phyloP scores from a whole-genome alignment of 2,797 vertebrate species.

The Psittacula echo region DNA sequence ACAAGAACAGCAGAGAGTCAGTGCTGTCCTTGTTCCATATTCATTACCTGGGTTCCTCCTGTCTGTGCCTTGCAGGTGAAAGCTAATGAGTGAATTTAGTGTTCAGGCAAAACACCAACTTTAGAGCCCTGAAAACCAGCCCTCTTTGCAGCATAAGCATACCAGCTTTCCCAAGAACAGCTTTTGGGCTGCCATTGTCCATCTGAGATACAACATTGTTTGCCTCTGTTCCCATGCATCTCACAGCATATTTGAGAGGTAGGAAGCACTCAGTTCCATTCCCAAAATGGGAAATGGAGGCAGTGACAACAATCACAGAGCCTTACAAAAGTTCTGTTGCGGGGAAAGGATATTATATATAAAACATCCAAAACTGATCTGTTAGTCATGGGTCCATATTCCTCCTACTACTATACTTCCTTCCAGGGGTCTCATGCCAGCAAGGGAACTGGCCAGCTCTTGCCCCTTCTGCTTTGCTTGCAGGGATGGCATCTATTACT shows the following conservation, averaged over 20 bases:
- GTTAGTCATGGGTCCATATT: neutral
- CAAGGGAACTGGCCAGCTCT: neutral
- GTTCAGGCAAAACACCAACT: neutral
- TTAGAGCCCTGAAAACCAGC: neutral
- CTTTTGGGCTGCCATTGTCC: neutral
- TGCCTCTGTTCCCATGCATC: neutral
- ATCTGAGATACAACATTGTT: neutral
- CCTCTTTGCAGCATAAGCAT: neutral
- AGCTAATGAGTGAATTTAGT: neutral
- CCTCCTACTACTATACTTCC: neutral
- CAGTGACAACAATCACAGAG: neutral
- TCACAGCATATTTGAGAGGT: neutral
- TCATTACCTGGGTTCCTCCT: neutral
- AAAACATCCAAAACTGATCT: neutral
- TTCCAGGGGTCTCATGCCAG: neutral
- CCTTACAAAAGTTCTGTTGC: neutral
- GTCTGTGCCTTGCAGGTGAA: fast-evolving
- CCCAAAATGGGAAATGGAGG: neutral
- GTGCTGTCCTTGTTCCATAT: neutral
- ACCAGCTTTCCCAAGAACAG: neutral
- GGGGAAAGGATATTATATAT: neutral
- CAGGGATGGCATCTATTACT: neutral
- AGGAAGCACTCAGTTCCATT: neutral
- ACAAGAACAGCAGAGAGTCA: neutral
- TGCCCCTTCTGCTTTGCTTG: neutral